Evolutionary conservation across 2,888 invertebrate species (phyloP), one percentile per base, ranked within the genome.

Genomic region (Orgyia antiqua): DNA sequence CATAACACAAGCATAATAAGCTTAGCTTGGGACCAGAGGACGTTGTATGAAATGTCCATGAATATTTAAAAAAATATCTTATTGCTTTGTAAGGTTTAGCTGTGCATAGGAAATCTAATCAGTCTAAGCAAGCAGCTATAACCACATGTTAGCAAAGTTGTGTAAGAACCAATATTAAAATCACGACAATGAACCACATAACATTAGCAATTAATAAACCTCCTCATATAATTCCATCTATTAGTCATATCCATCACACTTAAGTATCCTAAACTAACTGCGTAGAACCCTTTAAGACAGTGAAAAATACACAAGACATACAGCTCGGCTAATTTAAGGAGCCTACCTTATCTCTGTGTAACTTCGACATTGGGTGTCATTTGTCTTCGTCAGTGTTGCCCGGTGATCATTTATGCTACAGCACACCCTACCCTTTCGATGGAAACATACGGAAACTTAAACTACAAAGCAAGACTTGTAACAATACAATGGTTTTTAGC

Each of bases 361-460:
- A 84, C 80, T 87, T 87, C 84, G 84, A 82, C 83, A 77, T 77
- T 68, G 68, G 57, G 54, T 61, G 73, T 80, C 87, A 83, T 87
- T 87, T 87, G 83, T 87, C 87, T 87, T 87, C 87, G 87, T 87
- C 87, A 86, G 71, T 67, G 75, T 71, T 72, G 73, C 75, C 75
- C 74, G 76, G 83, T 80, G 84, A 87, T 87, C 86, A 86, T 87
- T 87, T 87, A 87, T 87, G 87, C 87, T 73, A 75, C 77, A 84
- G 86, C 87, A 87, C 87, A 87, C 84, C 86, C 82, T 76, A 80
- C 83, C 82, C 82, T 83, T 86, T 80, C 60, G 51, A 27, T 61
- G 52, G 23, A 39, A 51, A 67, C 27, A 59, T 42, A 78, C 58
- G 66, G 59, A 24, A 2, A 4, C 24, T n/a, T 10, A 10, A 27